Evolutionary conservation across 92 coral and sea anemone genomes (phyloP), one percentile per base, ranked within the genome.

Genomic region (Siderastrea radians): DNA sequence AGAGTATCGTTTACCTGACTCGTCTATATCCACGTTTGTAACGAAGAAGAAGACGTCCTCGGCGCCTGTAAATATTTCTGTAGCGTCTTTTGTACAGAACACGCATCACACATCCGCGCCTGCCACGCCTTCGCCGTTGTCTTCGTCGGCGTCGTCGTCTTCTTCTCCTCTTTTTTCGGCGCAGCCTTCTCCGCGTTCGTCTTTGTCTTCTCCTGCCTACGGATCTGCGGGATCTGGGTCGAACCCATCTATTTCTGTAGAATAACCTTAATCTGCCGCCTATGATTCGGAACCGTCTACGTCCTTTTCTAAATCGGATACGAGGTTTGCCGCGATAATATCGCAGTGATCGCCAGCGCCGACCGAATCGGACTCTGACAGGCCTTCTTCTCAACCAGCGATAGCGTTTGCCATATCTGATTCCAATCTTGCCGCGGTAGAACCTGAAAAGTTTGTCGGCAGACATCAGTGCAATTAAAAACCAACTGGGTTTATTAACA

Each of bases 261-360:
- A 9, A 38, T 49, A 84, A 0, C 15, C 81, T 51, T 2, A 74
- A 1, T 43, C 46, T 73, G 38, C 72, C 81, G 51, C n/a, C 14
- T 9, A 26, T 26, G 66, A 84, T 26, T 3, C 53, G 51, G 61
- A 84, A 64, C 46, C 3, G 71, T 13, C 63, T 10, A 26, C 2
- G 38, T 62, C 26, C 14, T 9, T 15, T 51, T 50, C 74, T 74
- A n/a, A 74, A 73, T 38, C 80, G 72, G 49, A 84, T 64, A 13
- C 80, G 80, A 43, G 72, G 72, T 26, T 84, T 84, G 9, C 87
- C 87, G 43, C 81, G 87, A 54, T 83, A 72, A 44, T 46, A 71
- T 57, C 87, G 79, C 52, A 84, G 16, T 4, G 6, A 45, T 68
- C 89, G 67, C 68, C 75, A 67, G 45, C 84, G 65, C 17, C 89